A percentile compares a stretch with the other conserved stretches of the same genome.
Evolutionary conservation across 2,797 vertebrate species (phyloP).

Genomic region (Ptychadena robeensis): DNA sequence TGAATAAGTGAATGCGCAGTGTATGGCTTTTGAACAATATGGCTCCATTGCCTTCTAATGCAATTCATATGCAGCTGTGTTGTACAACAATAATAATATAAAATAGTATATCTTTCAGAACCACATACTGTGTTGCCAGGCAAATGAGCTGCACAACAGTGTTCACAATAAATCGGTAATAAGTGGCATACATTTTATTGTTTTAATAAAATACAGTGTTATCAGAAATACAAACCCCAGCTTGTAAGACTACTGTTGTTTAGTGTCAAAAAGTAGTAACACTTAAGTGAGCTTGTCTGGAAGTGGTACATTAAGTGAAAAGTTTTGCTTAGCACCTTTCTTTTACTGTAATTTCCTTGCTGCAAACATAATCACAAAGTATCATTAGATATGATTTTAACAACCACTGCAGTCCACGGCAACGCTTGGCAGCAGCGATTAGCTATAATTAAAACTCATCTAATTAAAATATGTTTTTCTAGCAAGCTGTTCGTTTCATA

Average conservation of each 20-base stretch:
- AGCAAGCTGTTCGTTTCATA: slow-evolving; percentile 57
- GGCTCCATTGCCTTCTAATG: not conserved
- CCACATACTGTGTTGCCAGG: not conserved
- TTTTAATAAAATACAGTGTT: not conserved
- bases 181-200: not conserved
- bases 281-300: slow-evolving; percentile 17
- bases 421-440: slow-evolving; percentile 41
- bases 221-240: not conserved
- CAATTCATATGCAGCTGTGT: not conserved
- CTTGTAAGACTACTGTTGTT: not conserved
- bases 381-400: slow-evolving; percentile 55
- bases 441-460: slow-evolving; percentile 41
- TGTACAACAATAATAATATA: not conserved
- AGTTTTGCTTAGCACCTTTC: slow-evolving; percentile 29
- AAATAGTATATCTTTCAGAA: not conserved
- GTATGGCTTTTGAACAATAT: not conserved
- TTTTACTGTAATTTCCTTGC: slow-evolving; percentile 41
- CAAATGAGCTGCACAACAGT: not conserved
- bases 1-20: not conserved
- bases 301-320: slow-evolving; percentile 10
- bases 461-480: slow-evolving; percentile 39
- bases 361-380: slow-evolving; percentile 56
- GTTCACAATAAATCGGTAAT: not conserved
- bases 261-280: slow-evolving; percentile 24
- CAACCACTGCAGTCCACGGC: slow-evolving; percentile 51